phyloP scores from a whole-genome alignment of 2,797 vertebrate genomes.

The Acomys russatus region DNA sequence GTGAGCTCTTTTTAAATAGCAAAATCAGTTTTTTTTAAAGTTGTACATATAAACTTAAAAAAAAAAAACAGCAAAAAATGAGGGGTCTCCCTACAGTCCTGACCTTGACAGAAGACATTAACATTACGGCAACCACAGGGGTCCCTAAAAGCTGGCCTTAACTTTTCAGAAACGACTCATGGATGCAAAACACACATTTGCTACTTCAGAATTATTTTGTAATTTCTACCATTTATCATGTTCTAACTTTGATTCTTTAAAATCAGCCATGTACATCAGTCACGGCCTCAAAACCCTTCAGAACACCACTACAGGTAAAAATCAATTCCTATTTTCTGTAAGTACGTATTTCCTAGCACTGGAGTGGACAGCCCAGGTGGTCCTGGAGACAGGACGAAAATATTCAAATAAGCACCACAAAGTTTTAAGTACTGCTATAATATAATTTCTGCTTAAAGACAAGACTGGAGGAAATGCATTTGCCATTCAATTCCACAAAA shows the following conservation, averaged over 20 bases:
- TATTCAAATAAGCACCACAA: constrained; percentile 45
- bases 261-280: background rate
- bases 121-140: background rate
- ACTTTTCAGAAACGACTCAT: constrained; percentile 19
- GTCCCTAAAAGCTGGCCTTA: background rate
- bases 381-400: constrained; percentile 18
- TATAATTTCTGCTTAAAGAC: constrained; percentile 55
- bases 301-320: background rate
- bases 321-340: background rate
- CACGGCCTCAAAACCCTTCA: background rate
- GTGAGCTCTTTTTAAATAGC: background rate
- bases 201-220: constrained; percentile 13
- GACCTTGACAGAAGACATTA: background rate
- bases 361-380: background rate
- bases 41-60: background rate
- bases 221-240: constrained; percentile 32
- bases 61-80: background rate
- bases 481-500: constrained; percentile 8
- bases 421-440: constrained; percentile 18
- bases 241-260: constrained; percentile 28
- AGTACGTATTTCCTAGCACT: background rate
- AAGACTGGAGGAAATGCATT: constrained; percentile 31
- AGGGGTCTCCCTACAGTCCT: background rate
- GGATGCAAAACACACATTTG: background rate
- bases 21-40: constrained; percentile 42